These are phyloP conservation scores for Bubo scandiacus DNA, from an alignment of 2,113 vertebrate genomes.

Conservation along the genomic window DNA sequence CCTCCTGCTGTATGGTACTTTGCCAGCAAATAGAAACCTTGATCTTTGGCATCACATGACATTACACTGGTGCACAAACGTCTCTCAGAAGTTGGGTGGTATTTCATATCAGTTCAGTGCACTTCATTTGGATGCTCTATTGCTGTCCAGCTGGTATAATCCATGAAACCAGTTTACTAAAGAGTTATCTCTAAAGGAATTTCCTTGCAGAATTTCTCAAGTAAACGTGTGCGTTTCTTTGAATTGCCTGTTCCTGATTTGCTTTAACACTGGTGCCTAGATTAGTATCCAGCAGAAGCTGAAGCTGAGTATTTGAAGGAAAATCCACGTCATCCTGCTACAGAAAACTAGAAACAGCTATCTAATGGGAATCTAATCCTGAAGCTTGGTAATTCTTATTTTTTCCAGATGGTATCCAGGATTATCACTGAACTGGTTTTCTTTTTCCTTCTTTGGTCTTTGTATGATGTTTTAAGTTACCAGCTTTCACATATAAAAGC, in stretches of 20 bases:
- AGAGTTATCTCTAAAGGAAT: not conserved
- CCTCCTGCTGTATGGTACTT: not conserved
- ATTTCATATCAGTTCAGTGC: not conserved
- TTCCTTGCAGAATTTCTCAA: not conserved
- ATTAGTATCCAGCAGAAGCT: not conserved
- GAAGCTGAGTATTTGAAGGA: not conserved
- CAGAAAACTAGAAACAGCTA: not conserved
- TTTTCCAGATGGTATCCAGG: not conserved
- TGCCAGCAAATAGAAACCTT: not conserved
- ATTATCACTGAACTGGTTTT: not conserved
- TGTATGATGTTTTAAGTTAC: not conserved
- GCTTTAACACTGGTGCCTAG: not conserved
- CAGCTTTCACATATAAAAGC: not conserved
- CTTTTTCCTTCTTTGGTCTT: not conserved
- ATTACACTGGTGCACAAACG: not conserved
- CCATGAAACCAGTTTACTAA: not conserved
- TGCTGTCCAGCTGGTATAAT: not conserved
- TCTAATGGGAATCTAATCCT: not conserved
- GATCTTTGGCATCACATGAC: not conserved
- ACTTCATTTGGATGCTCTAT: not conserved
- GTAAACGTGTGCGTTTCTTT: not conserved
- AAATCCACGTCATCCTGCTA: not conserved
- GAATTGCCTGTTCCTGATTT: not conserved
- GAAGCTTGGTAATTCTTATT: not conserved
- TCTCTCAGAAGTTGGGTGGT: not conserved